These are phyloP conservation scores for Myocastor coypus DNA, from an alignment of 2,113 vertebrate genomes.

Conservation along the genomic window DNA sequence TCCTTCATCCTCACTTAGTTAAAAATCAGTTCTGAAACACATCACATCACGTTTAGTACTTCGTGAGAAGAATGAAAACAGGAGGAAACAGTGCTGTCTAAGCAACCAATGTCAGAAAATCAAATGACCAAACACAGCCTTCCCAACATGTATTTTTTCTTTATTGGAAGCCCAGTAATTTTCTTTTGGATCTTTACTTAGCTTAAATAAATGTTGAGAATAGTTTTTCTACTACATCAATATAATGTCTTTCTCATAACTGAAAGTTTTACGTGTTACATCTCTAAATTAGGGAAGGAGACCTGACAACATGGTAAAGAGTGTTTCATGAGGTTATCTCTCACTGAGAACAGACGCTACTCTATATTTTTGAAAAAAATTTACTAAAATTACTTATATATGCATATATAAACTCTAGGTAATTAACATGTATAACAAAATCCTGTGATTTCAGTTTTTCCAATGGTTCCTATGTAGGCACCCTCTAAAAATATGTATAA, in stretches of 20 bases:
- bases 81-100: background rate
- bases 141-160: background rate
- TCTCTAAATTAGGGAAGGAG: background rate
- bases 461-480: background rate
- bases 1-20: background rate
- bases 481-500: background rate
- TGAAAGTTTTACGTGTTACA: slow-evolving; percentile 20
- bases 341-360: background rate
- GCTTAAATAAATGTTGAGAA: slow-evolving; percentile 45
- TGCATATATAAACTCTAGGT: background rate
- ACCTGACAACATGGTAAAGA: background rate
- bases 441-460: background rate
- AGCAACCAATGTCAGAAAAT: background rate
- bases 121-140: slow-evolving; percentile 14
- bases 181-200: slow-evolving; percentile 18
- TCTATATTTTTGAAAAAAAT: background rate
- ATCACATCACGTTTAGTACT: background rate
- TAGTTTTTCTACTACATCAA: background rate
- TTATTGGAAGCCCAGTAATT: background rate
- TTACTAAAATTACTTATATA: background rate
- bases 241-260: slow-evolving; percentile 48
- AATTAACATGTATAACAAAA: background rate
- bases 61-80: background rate
- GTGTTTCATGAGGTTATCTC: background rate
- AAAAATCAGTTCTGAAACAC: slow-evolving; percentile 36